Conservation (phyloP, 2,888 invertebrate genomes). For the Iselma pallidipennis region DNA sequence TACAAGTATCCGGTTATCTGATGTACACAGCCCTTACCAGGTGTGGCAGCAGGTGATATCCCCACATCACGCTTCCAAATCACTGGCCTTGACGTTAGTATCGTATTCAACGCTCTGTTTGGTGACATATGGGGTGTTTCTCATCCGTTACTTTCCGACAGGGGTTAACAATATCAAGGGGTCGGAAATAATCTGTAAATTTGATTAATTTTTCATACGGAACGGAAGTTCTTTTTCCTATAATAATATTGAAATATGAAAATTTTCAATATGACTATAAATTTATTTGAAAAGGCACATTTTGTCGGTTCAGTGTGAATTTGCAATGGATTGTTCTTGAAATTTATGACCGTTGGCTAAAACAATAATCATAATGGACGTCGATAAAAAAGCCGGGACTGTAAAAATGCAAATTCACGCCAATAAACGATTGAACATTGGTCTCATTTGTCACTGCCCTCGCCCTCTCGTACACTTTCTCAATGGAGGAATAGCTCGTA, state of each 20-base stretch:
- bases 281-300: background rate
- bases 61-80: constrained; percentile 7
- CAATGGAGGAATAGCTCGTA: constrained; percentile 28
- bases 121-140: constrained; percentile 7
- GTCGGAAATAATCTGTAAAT: constrained; percentile 1
- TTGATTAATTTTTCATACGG: background rate
- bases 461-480: background rate
- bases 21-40: constrained; percentile 35
- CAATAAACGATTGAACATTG: constrained; percentile 37
- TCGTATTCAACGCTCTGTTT: constrained; percentile 1
- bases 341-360: background rate
- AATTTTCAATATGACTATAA: background rate
- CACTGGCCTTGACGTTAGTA: constrained; percentile 8
- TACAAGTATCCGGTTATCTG: constrained; percentile 39
- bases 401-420: constrained; percentile 23
- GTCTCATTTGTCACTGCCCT: constrained; percentile 39
- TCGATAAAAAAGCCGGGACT: constrained; percentile 3
- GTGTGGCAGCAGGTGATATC: constrained; percentile 39
- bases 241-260: background rate
- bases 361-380: constrained; percentile 9
- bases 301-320: background rate
- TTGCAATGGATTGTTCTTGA: background rate
- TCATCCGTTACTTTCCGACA: background rate
- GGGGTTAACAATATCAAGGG: background rate
- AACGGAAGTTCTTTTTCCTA: background rate